Conservation (phyloP, 2,113 vertebrate genomes). For the Gymnorhina tibicen region DNA sequence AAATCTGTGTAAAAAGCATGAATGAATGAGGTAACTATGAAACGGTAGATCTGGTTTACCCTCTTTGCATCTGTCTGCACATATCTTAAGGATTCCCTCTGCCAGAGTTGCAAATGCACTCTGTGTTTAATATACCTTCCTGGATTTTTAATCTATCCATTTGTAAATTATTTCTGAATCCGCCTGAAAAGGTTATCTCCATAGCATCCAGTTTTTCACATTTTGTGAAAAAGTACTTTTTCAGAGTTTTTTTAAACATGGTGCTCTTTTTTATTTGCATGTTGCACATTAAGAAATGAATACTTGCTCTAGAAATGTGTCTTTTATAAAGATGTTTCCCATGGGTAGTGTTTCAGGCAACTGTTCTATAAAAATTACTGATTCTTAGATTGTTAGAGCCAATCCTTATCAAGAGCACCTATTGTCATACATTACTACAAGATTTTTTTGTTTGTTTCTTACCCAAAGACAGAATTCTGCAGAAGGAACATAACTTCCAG, state of each 20-base stretch:
- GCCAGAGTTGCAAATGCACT: background rate
- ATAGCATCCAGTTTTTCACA: background rate
- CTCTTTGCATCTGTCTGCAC: background rate
- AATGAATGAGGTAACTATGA: background rate
- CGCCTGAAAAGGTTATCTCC: background rate
- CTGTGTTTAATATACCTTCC: background rate
- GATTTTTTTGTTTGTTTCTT: background rate
- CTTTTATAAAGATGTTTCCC: background rate
- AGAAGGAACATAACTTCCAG: background rate
- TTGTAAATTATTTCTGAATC: background rate
- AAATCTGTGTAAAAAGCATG: background rate
- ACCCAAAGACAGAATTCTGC: background rate
- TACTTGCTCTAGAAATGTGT: background rate
- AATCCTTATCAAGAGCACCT: background rate
- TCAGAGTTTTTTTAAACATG: background rate
- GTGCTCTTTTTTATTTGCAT: background rate
- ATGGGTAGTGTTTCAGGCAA: background rate
- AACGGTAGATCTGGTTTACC: background rate
- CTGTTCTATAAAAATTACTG: background rate
- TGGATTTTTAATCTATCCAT: background rate
- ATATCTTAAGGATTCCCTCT: background rate
- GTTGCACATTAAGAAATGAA: background rate
- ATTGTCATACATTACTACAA: background rate
- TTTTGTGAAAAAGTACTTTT: background rate
- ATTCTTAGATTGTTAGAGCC: background rate